These are phyloP conservation scores for Eospalax fontanierii DNA, from an alignment of 2,797 vertebrate genomes.

Conservation along the genomic window DNA sequence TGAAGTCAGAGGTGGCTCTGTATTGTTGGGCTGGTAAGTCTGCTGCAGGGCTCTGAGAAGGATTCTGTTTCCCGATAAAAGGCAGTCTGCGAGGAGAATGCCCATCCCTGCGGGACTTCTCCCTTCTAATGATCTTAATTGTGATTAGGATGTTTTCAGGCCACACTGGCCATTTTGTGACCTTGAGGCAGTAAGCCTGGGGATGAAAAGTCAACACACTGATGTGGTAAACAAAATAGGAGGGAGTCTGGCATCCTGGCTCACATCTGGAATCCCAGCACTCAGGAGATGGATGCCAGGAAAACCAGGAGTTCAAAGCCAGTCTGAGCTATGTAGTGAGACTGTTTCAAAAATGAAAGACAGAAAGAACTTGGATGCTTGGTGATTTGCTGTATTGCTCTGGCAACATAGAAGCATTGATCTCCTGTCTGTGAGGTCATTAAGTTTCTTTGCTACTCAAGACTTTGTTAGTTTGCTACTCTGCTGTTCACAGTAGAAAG, in stretches of 20 bases:
- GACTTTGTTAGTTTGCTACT: background rate
- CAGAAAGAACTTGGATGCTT: background rate
- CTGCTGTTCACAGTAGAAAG: slow-evolving; percentile 41
- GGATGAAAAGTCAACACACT: background rate
- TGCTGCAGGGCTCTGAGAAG: background rate
- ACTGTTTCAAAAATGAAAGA: background rate
- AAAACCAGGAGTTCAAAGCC: background rate
- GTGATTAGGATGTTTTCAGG: background rate
- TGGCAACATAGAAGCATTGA: background rate
- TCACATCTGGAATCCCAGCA: background rate
- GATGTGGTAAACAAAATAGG: background rate
- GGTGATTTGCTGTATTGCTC: background rate
- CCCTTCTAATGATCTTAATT: background rate
- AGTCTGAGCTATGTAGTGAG: background rate
- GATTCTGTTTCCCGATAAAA: slow-evolving; percentile 44
- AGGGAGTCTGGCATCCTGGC: too few relatives aligned
- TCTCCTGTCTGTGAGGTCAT: background rate
- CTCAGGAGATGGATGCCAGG: background rate
- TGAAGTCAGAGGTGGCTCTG: background rate
- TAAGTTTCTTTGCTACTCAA: background rate
- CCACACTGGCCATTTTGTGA: background rate
- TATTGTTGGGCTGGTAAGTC: background rate
- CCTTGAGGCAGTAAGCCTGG: background rate
- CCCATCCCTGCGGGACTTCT: background rate
- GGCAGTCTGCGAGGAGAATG: slow-evolving; percentile 16